phyloP scores from a whole-genome alignment of 2,113 vertebrate genomes.

The Mixornis gularis region DNA sequence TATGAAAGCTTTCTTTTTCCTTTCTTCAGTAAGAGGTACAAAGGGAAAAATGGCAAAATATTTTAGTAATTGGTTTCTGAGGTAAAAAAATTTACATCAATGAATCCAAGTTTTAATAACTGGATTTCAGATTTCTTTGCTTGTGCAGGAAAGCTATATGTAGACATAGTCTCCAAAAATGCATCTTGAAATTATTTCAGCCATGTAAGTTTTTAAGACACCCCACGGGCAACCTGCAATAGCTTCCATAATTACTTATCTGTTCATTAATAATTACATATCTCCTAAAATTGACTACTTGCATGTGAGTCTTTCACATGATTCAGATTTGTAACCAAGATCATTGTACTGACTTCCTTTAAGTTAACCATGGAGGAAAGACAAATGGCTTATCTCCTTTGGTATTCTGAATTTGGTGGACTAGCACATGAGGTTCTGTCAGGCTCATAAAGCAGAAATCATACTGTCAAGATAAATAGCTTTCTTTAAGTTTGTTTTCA shows the following conservation, averaged over 20 bases:
- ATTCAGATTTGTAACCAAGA: background rate
- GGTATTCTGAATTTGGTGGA: background rate
- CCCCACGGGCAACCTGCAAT: accelerated
- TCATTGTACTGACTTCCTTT: background rate
- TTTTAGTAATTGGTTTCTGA: background rate
- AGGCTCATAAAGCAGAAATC: background rate
- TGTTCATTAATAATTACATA: background rate
- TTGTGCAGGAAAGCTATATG: background rate
- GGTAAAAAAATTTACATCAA: background rate
- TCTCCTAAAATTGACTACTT: background rate
- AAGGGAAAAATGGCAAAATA: background rate
- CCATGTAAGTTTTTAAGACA: background rate
- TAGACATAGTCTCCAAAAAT: background rate
- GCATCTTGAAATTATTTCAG: background rate
- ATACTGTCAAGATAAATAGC: background rate
- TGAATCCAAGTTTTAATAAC: background rate
- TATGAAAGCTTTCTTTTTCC: background rate
- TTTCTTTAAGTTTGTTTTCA: background rate
- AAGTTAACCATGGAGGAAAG: background rate
- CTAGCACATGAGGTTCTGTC: background rate
- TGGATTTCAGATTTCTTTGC: background rate
- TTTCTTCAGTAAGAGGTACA: background rate
- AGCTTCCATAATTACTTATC: background rate
- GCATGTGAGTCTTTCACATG: background rate
- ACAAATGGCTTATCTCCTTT: background rate